Evolutionary conservation across 2,113 vertebrate species (phyloP).

Genomic region (Motacilla alba): DNA sequence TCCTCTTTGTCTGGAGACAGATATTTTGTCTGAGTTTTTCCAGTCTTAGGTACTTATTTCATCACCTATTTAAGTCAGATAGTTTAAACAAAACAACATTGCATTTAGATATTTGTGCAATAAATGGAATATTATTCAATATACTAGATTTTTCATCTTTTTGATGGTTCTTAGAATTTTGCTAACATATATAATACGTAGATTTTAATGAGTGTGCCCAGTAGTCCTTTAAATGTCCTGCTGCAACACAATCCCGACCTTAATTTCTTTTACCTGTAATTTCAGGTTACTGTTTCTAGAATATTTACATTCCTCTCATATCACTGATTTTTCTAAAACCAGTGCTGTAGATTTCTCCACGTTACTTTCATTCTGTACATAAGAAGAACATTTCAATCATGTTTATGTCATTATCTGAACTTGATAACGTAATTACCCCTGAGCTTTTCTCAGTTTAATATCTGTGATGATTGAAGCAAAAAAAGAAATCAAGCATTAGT

Average conservation of each 20-base stretch:
- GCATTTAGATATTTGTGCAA: not conserved
- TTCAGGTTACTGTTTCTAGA: not conserved
- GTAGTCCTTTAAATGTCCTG: not conserved
- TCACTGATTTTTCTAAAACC: not conserved
- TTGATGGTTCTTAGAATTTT: not conserved
- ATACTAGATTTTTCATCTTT: not conserved
- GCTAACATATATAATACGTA: accelerated
- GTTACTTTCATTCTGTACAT: not conserved
- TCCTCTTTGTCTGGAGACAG: not conserved
- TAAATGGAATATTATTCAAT: not conserved
- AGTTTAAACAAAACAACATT: not conserved
- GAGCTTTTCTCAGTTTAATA: not conserved
- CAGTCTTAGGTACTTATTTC: not conserved
- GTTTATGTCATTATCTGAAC: not conserved
- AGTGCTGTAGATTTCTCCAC: not conserved
- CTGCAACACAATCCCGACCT: not conserved
- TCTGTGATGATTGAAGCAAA: not conserved
- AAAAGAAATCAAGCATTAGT: not conserved
- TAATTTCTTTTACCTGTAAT: not conserved
- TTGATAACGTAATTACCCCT: not conserved
- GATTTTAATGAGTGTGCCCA: not conserved
- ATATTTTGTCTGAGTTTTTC: not conserved
- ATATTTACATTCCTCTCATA: not conserved
- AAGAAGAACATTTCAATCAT: not conserved
- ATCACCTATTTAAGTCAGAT: not conserved